Conservation (phyloP, 2,113 vertebrate species). For the Nematolebias whitei region DNA sequence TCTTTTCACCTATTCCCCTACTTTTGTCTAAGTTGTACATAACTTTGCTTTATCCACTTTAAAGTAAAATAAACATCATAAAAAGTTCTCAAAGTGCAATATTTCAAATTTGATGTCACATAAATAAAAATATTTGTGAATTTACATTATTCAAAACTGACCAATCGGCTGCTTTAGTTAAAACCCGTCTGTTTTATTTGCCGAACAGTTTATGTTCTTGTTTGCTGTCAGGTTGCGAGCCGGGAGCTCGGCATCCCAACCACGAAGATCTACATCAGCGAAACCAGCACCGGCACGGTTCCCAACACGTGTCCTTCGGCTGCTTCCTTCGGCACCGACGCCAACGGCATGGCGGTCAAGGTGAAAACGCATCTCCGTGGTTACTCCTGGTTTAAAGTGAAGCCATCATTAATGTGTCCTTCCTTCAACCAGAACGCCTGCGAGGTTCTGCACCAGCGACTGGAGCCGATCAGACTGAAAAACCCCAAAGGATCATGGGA, state of each 20-base stretch:
- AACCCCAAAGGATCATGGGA: slow-evolving; percentile 86
- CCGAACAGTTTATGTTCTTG: too few species aligned
- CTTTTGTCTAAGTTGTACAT: too few species aligned
- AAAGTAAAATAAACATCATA: too few species aligned
- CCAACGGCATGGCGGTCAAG: slow-evolving; percentile 91
- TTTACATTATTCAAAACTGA: too few species aligned
- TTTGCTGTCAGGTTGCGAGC: slow-evolving; percentile 89
- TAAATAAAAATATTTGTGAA: too few species aligned
- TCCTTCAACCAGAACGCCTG: slow-evolving; percentile 84
- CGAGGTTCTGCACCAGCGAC: slow-evolving; percentile 83
- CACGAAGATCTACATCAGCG: slow-evolving; percentile 84
- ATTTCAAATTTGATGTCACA: too few species aligned
- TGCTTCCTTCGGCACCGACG: slow-evolving; percentile 86
- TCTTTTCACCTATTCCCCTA: too few species aligned
- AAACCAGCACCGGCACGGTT: slow-evolving; percentile 85
- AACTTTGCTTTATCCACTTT: too few species aligned
- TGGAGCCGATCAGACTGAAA: slow-evolving; percentile 84
- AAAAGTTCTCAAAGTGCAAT: too few species aligned
- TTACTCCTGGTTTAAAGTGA: too few species aligned
- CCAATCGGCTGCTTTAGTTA: too few species aligned
- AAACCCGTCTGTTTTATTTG: not conserved
- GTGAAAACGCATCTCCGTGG: slow-evolving; percentile 51
- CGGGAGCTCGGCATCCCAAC: slow-evolving; percentile 84
- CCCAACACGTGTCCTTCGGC: slow-evolving; percentile 85
- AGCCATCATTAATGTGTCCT: too few species aligned